Evolutionary conservation across 2,797 vertebrate species (phyloP), one percentile per base, ranked within the genome.

Genomic region (Gallinago nigripennis): DNA sequence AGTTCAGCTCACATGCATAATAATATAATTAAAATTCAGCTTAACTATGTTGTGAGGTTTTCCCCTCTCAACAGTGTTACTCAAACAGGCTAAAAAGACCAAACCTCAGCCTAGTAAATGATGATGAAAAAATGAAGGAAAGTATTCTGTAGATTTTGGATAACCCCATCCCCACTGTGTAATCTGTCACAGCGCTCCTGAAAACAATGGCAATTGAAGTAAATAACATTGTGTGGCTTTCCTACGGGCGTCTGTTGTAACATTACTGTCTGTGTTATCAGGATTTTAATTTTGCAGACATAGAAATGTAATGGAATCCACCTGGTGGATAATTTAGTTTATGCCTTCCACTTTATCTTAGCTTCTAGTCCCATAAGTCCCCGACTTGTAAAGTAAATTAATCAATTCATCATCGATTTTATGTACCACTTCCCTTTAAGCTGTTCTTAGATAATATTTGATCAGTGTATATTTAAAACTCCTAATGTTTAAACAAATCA

Each of bases 331-430:
- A 65, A 82, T 90, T 85, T 45, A 65, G 54, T 57, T 77, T 88
- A 92, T 86, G 18, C 31, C 70, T 82, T 88, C 72, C 8, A 48
- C 27, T 95, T 92, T 48, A 6, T 72, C 37, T 88, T 69, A 54
- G 23, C 56, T 81, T 94, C 51, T 72, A 73, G 12, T 90, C 58
- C 72, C 35, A 3, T 71, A 83, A 82, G 66, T 82, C 41, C 46
- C 23, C 90, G 90, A 84, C 16, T 89, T 53, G 11, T 17, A 75
- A 92, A 91, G 58, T 72, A 94, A 95, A 97, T 92, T n/a, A 90
- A 92, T 97, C 88, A 95, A 95, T 97, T 84, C 91, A 90, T 78
- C 75, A 94, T 92, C 5, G 33, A 91, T 94, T 92, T 96, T 88
- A 93, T 76, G 39, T 94, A 81, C 63, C 13, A 35, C 73, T 97